Evolutionary conservation across 2,113 vertebrate species (phyloP).

Genomic region (Toxotes chatareus): DNA sequence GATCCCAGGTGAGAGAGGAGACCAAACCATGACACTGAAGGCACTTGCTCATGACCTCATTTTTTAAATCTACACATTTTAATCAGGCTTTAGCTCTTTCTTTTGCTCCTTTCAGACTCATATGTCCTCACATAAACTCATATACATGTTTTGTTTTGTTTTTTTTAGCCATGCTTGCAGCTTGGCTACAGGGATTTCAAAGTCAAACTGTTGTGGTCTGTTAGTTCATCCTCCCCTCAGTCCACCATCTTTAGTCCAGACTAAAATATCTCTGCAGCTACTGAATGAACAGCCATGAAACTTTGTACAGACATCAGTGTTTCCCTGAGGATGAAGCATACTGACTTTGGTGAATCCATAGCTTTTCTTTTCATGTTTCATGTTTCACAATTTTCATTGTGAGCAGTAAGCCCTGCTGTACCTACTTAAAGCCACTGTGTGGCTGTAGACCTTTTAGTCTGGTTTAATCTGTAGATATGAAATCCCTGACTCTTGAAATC

Average conservation of each 20-base stretch:
- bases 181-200: neutral
- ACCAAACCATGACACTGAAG: neutral
- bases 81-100: neutral
- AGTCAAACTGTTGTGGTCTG: neutral
- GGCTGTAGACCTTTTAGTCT: too few species aligned
- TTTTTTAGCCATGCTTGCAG: neutral
- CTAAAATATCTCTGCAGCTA: neutral
- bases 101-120: neutral
- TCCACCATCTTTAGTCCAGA: neutral
- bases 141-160: too few species aligned
- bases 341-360: neutral
- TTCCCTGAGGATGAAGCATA: neutral
- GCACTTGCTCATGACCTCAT: conserved; percentile 12
- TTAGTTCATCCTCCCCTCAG: neutral
- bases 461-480: too few species aligned
- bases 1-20: conserved; percentile 24
- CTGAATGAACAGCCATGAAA: neutral
- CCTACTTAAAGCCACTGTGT: too few species aligned
- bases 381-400: too few species aligned
- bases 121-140: neutral
- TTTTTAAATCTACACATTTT: neutral
- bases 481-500: too few species aligned
- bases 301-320: neutral
- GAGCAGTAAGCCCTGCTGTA: too few species aligned
- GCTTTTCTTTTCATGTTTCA: neutral